phyloP scores from a whole-genome alignment of 2,888 invertebrate species.

The Drosophila prolongata region DNA sequence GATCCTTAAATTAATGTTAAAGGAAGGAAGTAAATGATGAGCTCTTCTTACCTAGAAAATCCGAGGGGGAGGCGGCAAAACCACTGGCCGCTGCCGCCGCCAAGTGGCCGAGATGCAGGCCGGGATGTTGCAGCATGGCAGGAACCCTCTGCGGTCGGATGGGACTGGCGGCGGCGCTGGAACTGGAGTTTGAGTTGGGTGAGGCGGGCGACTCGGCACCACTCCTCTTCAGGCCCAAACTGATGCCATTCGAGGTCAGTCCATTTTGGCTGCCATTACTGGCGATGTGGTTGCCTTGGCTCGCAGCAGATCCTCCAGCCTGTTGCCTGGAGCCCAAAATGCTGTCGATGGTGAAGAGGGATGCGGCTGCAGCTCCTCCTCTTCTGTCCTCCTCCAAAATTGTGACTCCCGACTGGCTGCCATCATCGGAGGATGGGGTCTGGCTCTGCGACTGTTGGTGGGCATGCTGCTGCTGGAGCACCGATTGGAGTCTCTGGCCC shows the following conservation, averaged over 20 bases:
- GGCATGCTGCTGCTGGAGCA: conserved; percentile 79
- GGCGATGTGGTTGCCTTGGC: conserved; percentile 45
- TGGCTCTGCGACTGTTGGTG: conserved; percentile 78
- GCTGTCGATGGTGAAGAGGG: conserved; percentile 94
- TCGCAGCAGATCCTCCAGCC: conserved; percentile 38
- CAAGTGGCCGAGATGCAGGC: conserved; percentile 87
- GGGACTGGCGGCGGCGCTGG: conserved; percentile 86
- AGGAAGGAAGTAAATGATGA: too few relatives aligned
- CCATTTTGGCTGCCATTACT: conserved; percentile 36
- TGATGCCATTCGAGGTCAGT: conserved; percentile 45
- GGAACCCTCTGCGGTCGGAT: conserved; percentile 84
- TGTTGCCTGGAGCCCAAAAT: conserved; percentile 88
- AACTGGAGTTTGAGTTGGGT: conserved; percentile 85
- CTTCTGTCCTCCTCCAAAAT: conserved; percentile 80
- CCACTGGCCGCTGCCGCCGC: conserved; percentile 87
- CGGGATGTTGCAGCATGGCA: conserved; percentile 86
- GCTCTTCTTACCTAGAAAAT: conserved; percentile 90
- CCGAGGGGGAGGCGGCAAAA: conserved; percentile 90
- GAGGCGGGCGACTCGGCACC: conserved; percentile 82
- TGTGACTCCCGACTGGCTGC: conserved; percentile 81
- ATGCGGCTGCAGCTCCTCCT: conserved; percentile 85
- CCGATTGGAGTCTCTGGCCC: conserved; percentile 83
- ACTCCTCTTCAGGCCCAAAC: conserved; percentile 70
- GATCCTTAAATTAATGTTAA: too few relatives aligned
- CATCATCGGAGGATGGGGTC: conserved; percentile 81